phyloP scores from a whole-genome alignment of 35 echinoderm and acorn worm species.

The Lytechinus pictus region DNA sequence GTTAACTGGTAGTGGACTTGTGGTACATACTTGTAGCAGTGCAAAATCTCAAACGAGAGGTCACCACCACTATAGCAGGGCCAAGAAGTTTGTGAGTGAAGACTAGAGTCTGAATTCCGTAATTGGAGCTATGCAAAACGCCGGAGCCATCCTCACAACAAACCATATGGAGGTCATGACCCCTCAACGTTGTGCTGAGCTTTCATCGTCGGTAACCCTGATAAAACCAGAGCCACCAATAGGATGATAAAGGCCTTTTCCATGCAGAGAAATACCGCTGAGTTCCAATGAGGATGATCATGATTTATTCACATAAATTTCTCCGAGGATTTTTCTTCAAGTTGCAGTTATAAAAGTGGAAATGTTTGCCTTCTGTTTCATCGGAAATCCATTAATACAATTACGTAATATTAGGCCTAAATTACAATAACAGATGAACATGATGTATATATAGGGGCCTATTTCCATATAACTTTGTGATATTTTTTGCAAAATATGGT shows the following conservation, averaged over 20 bases:
- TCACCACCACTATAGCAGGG: not conserved
- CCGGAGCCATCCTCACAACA: conserved; percentile 31
- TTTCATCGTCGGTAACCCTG: not conserved
- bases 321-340: too few species aligned
- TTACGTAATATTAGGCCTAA: too few species aligned
- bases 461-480: too few species aligned
- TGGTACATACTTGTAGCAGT: too few species aligned
- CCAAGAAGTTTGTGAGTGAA: not conserved
- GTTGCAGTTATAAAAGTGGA: too few species aligned
- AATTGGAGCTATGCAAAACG: conserved; percentile 51
- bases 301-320: too few species aligned
- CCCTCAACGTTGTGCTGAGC: conserved; percentile 37
- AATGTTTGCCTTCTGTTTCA: too few species aligned
- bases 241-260: not conserved
- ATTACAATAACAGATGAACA: too few species aligned
- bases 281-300: not conserved
- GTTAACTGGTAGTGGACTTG: too few species aligned
- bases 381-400: too few species aligned
- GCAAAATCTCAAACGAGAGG: not conserved
- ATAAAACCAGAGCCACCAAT: not conserved
- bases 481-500: too few species aligned
- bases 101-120: not conserved
- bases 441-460: too few species aligned
- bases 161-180: conserved; percentile 52
- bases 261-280: not conserved